Percentiles rank a stretch among this genome's conserved stretches.
phyloP scores from a whole-genome alignment of 2,113 vertebrate species.

The Elaphurus davidianus region DNA sequence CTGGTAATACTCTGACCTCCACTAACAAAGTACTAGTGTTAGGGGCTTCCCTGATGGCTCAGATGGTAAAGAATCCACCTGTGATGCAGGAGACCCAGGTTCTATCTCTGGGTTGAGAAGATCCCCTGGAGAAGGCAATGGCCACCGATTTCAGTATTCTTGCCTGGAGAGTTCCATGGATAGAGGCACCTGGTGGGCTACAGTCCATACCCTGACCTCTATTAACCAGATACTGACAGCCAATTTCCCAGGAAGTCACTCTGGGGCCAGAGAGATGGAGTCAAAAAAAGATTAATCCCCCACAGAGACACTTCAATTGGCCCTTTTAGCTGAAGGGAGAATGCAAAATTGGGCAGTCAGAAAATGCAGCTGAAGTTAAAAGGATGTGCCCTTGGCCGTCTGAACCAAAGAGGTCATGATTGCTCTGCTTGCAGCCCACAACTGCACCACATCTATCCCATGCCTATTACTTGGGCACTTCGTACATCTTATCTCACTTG shows the following conservation, averaged over 20 bases:
- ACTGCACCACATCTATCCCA: background rate
- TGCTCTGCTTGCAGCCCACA: background rate
- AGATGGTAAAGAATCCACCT: background rate
- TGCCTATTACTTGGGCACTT: background rate
- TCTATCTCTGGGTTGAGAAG: background rate
- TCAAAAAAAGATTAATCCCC: background rate
- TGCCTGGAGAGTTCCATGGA: background rate
- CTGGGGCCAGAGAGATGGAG: background rate
- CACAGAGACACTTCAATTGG: background rate
- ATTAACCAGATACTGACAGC: constrained; percentile 65
- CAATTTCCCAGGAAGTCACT: constrained; percentile 50
- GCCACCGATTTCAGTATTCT: background rate
- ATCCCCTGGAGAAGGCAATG: background rate
- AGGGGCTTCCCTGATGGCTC: background rate
- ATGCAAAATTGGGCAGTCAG: background rate
- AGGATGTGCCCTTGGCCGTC: background rate
- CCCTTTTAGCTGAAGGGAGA: background rate
- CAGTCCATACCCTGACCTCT: background rate
- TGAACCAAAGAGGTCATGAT: too few relatives aligned
- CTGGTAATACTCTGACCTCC: constrained; percentile 55
- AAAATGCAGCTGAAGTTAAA: background rate
- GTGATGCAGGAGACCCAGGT: background rate
- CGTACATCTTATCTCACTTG: background rate
- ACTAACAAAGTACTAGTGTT: constrained; percentile 50
- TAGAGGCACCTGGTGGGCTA: background rate